Base-by-base conservation (phyloP, 2,888 invertebrate genomes). In the Catocala fraxini region DNA sequence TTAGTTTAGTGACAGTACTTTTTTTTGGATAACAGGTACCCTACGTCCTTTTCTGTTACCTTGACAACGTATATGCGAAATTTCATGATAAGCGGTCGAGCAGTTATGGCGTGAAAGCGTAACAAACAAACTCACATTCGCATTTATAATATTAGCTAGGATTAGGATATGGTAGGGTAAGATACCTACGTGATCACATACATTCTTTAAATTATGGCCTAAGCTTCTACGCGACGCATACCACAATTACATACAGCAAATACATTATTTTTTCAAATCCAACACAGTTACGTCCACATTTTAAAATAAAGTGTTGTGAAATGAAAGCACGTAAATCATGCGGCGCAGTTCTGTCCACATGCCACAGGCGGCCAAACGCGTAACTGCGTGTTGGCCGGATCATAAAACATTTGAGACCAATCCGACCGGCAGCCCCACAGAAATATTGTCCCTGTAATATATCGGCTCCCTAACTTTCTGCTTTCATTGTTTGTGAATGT, bases 321-420 rank as follows among this genome's bases (percentile, higher is more conserved):
- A 91, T 91, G 89, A 91, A 90, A 88, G 79, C 83, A 73, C 70
- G 81, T 91, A 90, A 90, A 91, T 91, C 91, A 89, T 85, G 78
- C 67, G 59, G 80, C 71, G 87, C 86, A 86, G 84, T 89, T 88
- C 83, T 86, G 87, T 89, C 89, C 89, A 89, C 88, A 87, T 90
- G 91, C 86, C 86, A 88, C 90, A 77, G 73, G 75, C 83, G 79
- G 72, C 77, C 81, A 81, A 80, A 82, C 81, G 80, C 77, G 83
- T 83, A 74, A 80, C 85, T 81, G 81, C 82, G 84, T 85, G 86
- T 87, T 82, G 82, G 78, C 70, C 79, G 77, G 79, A 80, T 82
- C 88, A 88, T 91, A 89, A 90, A 91, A 89, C 89, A 90, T 83
- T 84, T 82, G 80, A 71, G 70, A 68, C 78, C 80, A 72, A 81